Conservation (phyloP, 2,888 invertebrate species). For the Cephus spinipes region DNA sequence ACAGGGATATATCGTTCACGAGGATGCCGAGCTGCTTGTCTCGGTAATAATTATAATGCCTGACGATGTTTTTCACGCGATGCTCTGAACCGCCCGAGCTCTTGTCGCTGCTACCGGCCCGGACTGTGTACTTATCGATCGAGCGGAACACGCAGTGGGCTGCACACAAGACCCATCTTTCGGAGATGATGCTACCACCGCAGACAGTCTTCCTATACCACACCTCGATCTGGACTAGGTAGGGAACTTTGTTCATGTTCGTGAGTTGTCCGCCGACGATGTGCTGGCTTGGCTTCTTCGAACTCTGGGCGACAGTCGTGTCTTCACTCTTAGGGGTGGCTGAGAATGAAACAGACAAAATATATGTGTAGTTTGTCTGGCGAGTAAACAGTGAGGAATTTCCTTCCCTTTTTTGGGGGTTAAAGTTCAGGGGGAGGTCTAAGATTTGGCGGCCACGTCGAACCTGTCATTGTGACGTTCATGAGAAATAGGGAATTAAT, state of each 20-base stretch:
- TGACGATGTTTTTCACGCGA: constrained; percentile 67
- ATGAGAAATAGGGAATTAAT: no score
- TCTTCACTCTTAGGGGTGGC: no score
- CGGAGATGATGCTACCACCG: constrained; percentile 69
- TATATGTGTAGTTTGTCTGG: no score
- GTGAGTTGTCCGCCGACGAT: constrained; percentile 69
- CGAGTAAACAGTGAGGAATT: no score
- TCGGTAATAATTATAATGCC: constrained; percentile 62
- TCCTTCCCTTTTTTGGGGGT: no score
- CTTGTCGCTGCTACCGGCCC: constrained; percentile 70
- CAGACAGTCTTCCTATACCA: constrained; percentile 67
- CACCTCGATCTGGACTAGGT: constrained; percentile 66
- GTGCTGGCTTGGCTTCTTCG: constrained; percentile 36
- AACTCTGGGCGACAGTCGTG: no score
- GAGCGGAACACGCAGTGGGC: constrained; percentile 67
- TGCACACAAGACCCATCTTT: constrained; percentile 68
- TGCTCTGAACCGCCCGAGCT: constrained; percentile 68
- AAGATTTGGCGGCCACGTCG: no score
- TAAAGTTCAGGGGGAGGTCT: no score
- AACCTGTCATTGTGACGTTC: no score
- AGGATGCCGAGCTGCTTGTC: no score
- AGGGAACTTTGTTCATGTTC: constrained; percentile 66
- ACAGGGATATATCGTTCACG: constrained; percentile 68
- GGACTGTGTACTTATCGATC: constrained; percentile 25
- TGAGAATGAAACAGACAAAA: no score